A percentile compares a stretch with the other conserved stretches of the same genome.
Evolutionary conservation across 2,888 invertebrate genomes (phyloP).

Genomic region (Crematogaster levior): DNA sequence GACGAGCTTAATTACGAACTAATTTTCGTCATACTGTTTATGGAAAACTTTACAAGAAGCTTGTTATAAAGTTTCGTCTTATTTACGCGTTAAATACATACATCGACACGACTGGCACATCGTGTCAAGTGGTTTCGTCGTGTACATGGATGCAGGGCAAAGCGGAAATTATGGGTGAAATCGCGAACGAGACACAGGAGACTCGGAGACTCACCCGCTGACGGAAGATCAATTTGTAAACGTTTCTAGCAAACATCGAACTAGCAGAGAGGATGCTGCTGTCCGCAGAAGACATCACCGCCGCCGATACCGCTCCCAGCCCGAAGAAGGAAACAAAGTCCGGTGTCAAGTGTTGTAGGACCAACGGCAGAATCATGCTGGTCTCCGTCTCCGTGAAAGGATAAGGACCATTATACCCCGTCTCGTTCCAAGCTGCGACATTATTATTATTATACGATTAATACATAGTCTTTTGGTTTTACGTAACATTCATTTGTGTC

Average conservation of each 20-base stretch:
- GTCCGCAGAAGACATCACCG: slow-evolving; percentile 99
- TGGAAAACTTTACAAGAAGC: not conserved
- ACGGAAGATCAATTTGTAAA: slow-evolving; percentile 98
- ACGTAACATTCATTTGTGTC: not conserved
- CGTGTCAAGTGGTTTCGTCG: not conserved
- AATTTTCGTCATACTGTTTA: not conserved
- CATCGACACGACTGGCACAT: not conserved
- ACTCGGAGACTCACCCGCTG: slow-evolving; percentile 89
- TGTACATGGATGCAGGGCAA: slow-evolving; percentile 1
- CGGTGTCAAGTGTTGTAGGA: slow-evolving; percentile 98
- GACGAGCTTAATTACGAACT: not conserved
- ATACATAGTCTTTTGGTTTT: no score
- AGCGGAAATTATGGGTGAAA: not conserved
- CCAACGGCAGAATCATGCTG: slow-evolving; percentile 98
- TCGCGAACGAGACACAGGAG: not conserved
- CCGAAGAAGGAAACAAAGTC: slow-evolving; percentile 98
- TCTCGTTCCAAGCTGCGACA: slow-evolving; percentile 96
- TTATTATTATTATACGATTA: not conserved
- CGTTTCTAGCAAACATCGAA: slow-evolving; percentile 99
- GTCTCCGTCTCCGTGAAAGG: slow-evolving; percentile 92
- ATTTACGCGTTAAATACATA: not conserved
- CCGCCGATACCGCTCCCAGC: slow-evolving; percentile 99
- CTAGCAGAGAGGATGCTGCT: slow-evolving; percentile 99
- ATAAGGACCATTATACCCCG: slow-evolving; percentile 92
- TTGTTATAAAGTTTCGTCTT: slow-evolving; percentile 1